phyloP scores from a whole-genome alignment of 1,140 invertebrate genomes.

The Zaprionus kolodkinae region DNA sequence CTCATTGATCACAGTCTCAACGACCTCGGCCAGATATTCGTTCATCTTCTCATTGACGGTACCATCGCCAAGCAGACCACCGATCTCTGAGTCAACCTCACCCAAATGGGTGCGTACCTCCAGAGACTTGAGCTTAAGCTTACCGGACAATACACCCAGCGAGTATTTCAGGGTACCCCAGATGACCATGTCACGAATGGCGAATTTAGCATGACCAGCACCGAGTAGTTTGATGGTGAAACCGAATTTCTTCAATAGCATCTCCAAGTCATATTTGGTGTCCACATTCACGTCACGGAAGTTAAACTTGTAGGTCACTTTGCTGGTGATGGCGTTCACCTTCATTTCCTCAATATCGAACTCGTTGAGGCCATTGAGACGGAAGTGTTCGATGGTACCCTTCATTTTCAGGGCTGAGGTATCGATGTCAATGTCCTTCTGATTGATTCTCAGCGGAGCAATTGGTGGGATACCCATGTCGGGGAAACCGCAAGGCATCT shows the following conservation, averaged over 20 bases:
- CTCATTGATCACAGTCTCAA: slow-evolving; percentile 74
- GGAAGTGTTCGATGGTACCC: slow-evolving; percentile 72
- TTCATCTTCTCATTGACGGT: slow-evolving; percentile 74
- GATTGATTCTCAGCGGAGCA: slow-evolving; percentile 68
- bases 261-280: slow-evolving; percentile 66
- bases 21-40: slow-evolving; percentile 67
- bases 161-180: slow-evolving; percentile 75
- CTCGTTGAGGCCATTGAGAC: slow-evolving; percentile 75
- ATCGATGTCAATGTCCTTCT: slow-evolving; percentile 66
- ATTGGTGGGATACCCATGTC: slow-evolving; percentile 71
- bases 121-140: slow-evolving; percentile 73
- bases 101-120: slow-evolving; percentile 73
- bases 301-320: slow-evolving; percentile 71
- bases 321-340: slow-evolving; percentile 75
- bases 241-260: slow-evolving; percentile 72
- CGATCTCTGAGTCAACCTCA: slow-evolving; percentile 79
- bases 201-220: slow-evolving; percentile 72
- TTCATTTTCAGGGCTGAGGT: slow-evolving; percentile 53
- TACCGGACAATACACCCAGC: slow-evolving; percentile 66
- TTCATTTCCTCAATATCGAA: slow-evolving; percentile 81
- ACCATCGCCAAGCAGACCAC: slow-evolving; percentile 76
- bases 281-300: slow-evolving; percentile 77
- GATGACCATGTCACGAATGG: slow-evolving; percentile 76
- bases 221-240: slow-evolving; percentile 78
- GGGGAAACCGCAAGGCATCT: slow-evolving; percentile 82